Base-by-base conservation (phyloP, 2,888 invertebrate species). In the Zele albiditarsus region DNA sequence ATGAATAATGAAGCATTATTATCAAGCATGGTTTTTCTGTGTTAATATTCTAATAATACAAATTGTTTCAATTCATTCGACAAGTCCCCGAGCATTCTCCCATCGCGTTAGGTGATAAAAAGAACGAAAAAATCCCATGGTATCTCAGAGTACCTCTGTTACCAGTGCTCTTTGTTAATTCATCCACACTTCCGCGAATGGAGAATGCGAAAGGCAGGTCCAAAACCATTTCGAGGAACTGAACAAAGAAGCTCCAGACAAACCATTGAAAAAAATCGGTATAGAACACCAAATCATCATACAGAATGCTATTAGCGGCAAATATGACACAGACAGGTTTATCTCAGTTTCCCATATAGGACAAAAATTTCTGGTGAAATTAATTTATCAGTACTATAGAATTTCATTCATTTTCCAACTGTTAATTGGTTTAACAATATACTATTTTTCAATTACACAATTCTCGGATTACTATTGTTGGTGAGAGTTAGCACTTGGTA, bases 261-360 rank as follows among this genome's bases (percentile, higher is more conserved):
- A 89, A 60, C 90, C 89, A 12, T 82, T 92, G 12, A 84, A 86
- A 16, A 88, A 88, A 62, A 88, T 91, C 75, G 88, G 78, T 1
- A 38, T 71, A 0, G 42, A 78, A n/a, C 80, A 81, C 25, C 79
- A 84, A 46, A 25, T 86, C 12, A 53, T 72, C 5, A 58, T 85
- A 10, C 74, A 78, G 10, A 62, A 77, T 38, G 75, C 85, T n/a
- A 78, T 82, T 23, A 71, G 80, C 10, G 73, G 80, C 10, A 53
- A 81, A 20, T 83, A 84, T 70, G 65, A 71, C 84, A 0, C 53
- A 71, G 16, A 71, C 77, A 33, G 85, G 85, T 10, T 78, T 75
- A 57, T 74, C 77, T 4, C 66, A 70, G 23, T 78, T 84, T 31
- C 75, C 84, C 0, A 73, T 63, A 23, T 77, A 75, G 8, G 78